Percentiles rank a stretch among this genome's conserved stretches.
Conservation (phyloP, 2,797 vertebrate genomes). For the Takifugu ocellatus region DNA sequence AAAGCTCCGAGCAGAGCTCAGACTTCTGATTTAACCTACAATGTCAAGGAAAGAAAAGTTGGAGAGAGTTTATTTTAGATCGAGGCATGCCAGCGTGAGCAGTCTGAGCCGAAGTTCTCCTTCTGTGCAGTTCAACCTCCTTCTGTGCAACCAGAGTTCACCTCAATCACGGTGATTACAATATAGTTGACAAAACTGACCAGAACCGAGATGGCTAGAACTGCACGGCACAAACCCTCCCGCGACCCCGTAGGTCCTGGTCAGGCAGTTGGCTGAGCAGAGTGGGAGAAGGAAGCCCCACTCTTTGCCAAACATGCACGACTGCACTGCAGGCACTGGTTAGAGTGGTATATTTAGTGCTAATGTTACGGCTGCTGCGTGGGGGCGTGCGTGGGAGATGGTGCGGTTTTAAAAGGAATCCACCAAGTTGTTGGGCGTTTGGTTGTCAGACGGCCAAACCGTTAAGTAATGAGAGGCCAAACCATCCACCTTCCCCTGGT, state of each 20-base stretch:
- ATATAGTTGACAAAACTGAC: too few species aligned
- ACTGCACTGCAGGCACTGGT: constrained; percentile 15
- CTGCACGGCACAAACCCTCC: neutral
- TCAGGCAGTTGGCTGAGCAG: constrained; percentile 11
- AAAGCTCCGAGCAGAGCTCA: neutral
- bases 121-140: too few species aligned
- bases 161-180: too few species aligned
- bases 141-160: too few species aligned
- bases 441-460: constrained; percentile 25
- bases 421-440: constrained; percentile 32
- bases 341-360: constrained; percentile 31
- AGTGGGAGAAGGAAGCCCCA: constrained; percentile 37
- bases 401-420: constrained; percentile 41
- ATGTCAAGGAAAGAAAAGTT: neutral
- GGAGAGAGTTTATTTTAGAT: neutral
- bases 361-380: constrained; percentile 18
- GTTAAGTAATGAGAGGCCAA: constrained; percentile 33
- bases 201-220: neutral
- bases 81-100: neutral
- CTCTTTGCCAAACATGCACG: constrained; percentile 20
- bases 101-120: too few species aligned
- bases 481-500: constrained; percentile 9
- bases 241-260: neutral
- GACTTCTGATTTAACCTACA: neutral
- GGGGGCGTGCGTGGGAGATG: constrained; percentile 39